Evolutionary conservation across 1,140 invertebrate genomes (phyloP), one percentile per base, ranked within the genome.

Genomic region (Vanessa atalanta): DNA sequence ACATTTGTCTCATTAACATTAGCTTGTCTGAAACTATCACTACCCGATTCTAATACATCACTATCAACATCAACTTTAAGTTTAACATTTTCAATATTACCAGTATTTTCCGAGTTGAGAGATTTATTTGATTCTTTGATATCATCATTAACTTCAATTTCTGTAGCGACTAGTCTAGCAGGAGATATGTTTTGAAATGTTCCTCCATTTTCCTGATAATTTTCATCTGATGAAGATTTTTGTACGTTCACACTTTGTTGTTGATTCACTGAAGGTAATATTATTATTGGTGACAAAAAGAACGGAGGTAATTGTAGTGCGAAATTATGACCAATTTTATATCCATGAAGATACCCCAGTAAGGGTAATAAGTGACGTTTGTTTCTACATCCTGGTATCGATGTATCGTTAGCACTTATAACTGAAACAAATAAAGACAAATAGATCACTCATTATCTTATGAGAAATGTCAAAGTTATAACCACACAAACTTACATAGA

Each of bases 261-360:
- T 74, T 83, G 79, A 65, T 83, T 83, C 53, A 82, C 61, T 47
- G 79, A 53, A 55, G 87, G 85, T n/a, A 88, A 23, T 68, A 90
- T 66, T 20, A 88, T 65, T n/a, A 90, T 47, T 13, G 87, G 87
- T 65, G 81, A 73, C 51, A 86, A 67, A 43, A 84, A 63, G 48
- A 82, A 82, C 47, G 79, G 75, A 16, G 80, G 82, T 23, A 80
- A 74, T 70, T 81, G 79, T 16, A 82, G 65, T 15, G 75, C 79
- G 51, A 79, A 76, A 47, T 81, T 72, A 75, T 86, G 78, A 67
- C 79, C 80, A 63, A 82, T 68, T 80, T 82, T 85, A 26, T 78
- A 84, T 5, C 76, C 81, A 47, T 85, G 79, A 51, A 85, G 55
- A 73, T 87, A 85, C 16, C 80, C 79, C 14, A 84, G 63, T 26